Evolutionary conservation across 2,797 vertebrate species (phyloP).

Genomic region (Tarsius wallacei): DNA sequence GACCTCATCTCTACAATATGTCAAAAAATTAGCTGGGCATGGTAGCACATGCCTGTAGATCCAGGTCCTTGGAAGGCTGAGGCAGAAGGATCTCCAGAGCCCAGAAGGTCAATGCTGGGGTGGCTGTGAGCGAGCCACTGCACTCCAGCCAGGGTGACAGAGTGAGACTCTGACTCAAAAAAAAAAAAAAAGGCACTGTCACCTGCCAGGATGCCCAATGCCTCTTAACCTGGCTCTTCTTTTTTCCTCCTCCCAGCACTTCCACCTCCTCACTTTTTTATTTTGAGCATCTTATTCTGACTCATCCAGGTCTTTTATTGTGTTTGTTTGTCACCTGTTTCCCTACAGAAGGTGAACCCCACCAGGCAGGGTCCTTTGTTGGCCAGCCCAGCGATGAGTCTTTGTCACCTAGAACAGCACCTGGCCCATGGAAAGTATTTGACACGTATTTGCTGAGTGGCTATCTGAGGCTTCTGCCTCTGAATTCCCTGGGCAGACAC

Average conservation of each 20-base stretch:
- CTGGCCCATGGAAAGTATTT: neutral
- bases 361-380: neutral
- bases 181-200: constrained; percentile 4
- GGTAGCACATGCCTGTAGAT: neutral
- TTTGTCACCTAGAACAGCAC: neutral
- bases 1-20: neutral
- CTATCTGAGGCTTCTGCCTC: neutral
- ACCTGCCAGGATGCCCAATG: neutral
- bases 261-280: neutral
- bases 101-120: neutral
- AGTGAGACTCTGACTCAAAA: neutral
- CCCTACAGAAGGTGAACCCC: neutral
- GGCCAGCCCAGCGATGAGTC: neutral
- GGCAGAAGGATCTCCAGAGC: neutral
- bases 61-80: neutral
- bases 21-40: neutral
- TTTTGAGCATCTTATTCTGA: constrained; percentile 5
- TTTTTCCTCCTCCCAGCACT: neutral
- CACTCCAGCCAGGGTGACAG: neutral
- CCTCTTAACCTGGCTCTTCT: neutral
- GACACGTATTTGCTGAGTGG: neutral
- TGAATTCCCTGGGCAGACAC: constrained; percentile 10
- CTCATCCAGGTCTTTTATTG: neutral
- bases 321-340: neutral
- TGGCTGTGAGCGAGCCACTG: neutral